Evolutionary conservation across 1,140 invertebrate genomes (phyloP).

Genomic region (Apis laboriosa): DNA sequence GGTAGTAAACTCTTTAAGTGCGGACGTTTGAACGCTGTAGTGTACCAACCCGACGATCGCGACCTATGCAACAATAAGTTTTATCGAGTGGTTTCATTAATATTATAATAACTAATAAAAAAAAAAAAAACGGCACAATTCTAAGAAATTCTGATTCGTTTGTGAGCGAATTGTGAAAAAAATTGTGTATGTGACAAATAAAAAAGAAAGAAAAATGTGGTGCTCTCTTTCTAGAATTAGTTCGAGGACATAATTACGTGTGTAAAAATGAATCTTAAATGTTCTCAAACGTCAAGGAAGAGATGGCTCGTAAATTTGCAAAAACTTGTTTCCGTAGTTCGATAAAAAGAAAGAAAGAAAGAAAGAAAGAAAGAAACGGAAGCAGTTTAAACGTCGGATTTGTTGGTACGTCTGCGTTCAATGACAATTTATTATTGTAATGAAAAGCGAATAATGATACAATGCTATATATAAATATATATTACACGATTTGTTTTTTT

Average conservation of each 20-base stretch:
- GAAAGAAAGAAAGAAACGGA: neutral
- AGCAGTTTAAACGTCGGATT: conserved; percentile 13
- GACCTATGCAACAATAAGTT: neutral
- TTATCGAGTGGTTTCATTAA: conserved; percentile 5
- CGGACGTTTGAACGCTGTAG: conserved; percentile 61
- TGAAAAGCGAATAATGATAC: conserved; percentile 67
- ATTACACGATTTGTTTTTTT: conserved; percentile 64
- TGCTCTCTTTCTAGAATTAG: neutral
- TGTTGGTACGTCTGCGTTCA: conserved; percentile 67
- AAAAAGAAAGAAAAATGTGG: neutral
- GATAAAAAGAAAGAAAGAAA: neutral
- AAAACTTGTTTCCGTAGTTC: neutral
- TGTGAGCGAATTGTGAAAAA: neutral
- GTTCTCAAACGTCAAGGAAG: neutral
- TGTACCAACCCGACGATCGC: conserved; percentile 48
- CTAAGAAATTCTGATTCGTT: neutral
- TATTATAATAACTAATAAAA: neutral
- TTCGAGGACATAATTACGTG: neutral
- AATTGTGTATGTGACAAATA: neutral
- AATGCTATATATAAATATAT: conserved; percentile 64
- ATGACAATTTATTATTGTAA: conserved; percentile 72
- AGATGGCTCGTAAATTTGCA: neutral
- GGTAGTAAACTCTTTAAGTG: conserved; percentile 56
- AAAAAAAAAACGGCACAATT: neutral
- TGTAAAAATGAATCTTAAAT: conserved; percentile 27